phyloP scores from a whole-genome alignment of 1,140 invertebrate genomes.

The Lepidurus apus region DNA sequence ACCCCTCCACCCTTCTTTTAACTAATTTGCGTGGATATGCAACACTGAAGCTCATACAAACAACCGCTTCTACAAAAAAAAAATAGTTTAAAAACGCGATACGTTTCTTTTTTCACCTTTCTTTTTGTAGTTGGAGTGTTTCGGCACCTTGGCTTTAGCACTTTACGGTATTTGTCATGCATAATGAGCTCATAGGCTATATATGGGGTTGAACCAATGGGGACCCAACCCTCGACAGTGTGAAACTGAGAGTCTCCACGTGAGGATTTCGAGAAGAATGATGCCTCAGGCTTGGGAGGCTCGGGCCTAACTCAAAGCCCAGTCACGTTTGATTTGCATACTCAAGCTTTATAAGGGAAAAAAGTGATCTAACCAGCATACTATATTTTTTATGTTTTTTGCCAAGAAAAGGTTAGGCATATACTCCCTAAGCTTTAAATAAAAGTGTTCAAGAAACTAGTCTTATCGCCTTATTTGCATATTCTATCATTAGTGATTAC shows the following conservation, averaged over 20 bases:
- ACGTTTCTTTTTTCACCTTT: neutral
- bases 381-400: neutral
- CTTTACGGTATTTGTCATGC: neutral
- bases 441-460: too few relatives aligned
- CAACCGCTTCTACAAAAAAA: neutral
- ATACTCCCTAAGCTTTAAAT: neutral
- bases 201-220: neutral
- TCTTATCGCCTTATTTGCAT: too few relatives aligned
- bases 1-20: neutral
- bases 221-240: neutral
- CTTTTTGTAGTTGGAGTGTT: neutral
- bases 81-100: neutral
- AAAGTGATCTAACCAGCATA: constrained; percentile 1
- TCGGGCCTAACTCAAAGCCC: constrained; percentile 1
- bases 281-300: neutral
- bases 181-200: neutral
- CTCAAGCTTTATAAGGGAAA: neutral
- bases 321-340: constrained; percentile 19
- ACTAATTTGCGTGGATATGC: constrained; percentile 15
- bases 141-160: neutral
- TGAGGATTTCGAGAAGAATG: neutral
- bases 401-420: neutral
- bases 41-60: neutral
- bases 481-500: too few relatives aligned
- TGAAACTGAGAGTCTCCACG: neutral